Evolutionary conservation across 2,113 vertebrate species (phyloP).

Genomic region (Vicugna pacos): DNA sequence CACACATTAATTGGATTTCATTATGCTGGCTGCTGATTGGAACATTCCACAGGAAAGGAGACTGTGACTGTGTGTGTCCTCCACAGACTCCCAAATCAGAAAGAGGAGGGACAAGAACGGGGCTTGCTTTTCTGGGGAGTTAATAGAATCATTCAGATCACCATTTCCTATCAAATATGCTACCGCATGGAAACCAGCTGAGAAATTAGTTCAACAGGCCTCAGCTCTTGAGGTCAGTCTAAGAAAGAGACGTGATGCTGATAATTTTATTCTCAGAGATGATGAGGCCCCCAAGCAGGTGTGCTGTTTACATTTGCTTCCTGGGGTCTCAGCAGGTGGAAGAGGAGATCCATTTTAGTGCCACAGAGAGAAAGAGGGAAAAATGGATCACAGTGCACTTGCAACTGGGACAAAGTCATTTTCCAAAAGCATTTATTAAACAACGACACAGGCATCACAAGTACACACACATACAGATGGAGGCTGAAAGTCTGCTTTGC

Average conservation of each 20-base stretch:
- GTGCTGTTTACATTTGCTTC: background rate
- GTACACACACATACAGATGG: background rate
- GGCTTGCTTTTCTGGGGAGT: background rate
- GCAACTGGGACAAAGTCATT: background rate
- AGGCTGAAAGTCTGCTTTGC: background rate
- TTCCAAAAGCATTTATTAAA: constrained; percentile 28
- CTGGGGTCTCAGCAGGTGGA: background rate
- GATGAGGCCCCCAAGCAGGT: background rate
- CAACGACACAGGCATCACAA: background rate
- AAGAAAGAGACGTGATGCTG: background rate
- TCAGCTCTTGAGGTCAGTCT: background rate
- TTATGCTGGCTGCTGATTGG: constrained; percentile 74
- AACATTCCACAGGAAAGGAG: constrained; percentile 65
- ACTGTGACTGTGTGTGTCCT: constrained; percentile 56
- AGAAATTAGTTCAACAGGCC: background rate
- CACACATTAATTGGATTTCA: constrained; percentile 66
- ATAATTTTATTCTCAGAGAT: background rate
- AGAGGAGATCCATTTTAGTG: background rate
- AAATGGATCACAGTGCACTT: background rate
- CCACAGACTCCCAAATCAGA: constrained; percentile 51
- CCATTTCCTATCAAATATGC: background rate
- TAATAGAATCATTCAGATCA: constrained; percentile 12
- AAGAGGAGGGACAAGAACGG: background rate
- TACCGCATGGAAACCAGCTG: background rate
- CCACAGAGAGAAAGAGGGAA: background rate